phyloP scores from a whole-genome alignment of 2,888 invertebrate genomes.

The Halictus quadricinctus region DNA sequence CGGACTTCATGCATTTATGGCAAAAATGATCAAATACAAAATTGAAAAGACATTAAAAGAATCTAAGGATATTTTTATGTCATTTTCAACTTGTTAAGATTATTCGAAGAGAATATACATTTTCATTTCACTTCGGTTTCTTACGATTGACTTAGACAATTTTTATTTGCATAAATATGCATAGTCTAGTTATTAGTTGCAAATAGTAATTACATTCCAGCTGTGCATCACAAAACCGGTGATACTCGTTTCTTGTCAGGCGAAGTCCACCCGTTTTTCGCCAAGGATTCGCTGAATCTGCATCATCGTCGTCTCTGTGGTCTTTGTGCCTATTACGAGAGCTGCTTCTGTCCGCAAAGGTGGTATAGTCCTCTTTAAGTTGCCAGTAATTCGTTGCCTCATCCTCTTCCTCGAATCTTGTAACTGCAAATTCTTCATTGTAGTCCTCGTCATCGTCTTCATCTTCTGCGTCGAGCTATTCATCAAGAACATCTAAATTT shows the following conservation, averaged over 20 bases:
- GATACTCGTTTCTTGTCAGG: conserved; percentile 90
- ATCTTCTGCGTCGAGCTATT: conserved; percentile 74
- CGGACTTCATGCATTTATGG: not conserved
- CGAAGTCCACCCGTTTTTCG: conserved; percentile 77
- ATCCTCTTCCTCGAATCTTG: conserved; percentile 76
- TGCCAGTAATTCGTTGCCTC: conserved; percentile 73
- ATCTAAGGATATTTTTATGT: too few relatives aligned
- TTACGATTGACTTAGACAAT: not conserved
- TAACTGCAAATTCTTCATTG: conserved; percentile 75
- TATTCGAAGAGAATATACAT: too few relatives aligned
- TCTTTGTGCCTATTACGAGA: conserved; percentile 60
- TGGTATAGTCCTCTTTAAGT: conserved; percentile 65
- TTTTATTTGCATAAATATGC: not conserved
- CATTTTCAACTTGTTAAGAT: too few relatives aligned
- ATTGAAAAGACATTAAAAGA: too few relatives aligned
- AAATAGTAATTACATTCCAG: conserved; percentile 87
- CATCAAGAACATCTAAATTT: not conserved
- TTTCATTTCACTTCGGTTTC: too few relatives aligned
- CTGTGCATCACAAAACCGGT: conserved; percentile 90
- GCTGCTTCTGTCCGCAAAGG: conserved; percentile 56
- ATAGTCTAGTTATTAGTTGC: not conserved
- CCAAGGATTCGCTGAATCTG: conserved; percentile 81
- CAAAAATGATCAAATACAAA: not conserved
- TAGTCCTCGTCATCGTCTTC: conserved; percentile 83
- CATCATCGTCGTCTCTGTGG: conserved; percentile 76